Percentiles rank a stretch among this genome's conserved stretches.
Evolutionary conservation across 2,888 invertebrate species (phyloP).

Genomic region (Disparrhopalites patrizii): DNA sequence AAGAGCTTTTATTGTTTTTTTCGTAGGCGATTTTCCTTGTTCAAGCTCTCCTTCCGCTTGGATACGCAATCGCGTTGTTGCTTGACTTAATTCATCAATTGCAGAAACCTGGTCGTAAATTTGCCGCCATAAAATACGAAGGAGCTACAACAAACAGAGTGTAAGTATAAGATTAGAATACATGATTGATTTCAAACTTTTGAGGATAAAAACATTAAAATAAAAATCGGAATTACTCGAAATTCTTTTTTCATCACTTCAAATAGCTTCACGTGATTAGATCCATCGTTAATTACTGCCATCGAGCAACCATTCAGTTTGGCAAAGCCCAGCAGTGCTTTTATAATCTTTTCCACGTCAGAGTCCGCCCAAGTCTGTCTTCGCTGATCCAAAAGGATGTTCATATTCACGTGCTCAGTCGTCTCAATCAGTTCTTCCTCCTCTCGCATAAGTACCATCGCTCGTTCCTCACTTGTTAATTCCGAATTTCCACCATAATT

Average conservation of each 20-base stretch:
- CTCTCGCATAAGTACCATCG: constrained; percentile 39
- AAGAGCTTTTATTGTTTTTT: constrained; percentile 31
- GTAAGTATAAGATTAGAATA: constrained; percentile 9
- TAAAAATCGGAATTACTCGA: constrained; percentile 55
- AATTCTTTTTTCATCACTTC: constrained; percentile 65
- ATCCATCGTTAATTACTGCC: constrained; percentile 54
- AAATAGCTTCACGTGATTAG: constrained; percentile 57
- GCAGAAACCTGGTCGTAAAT: constrained; percentile 58
- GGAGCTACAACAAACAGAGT: constrained; percentile 43
- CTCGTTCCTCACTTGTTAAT: constrained; percentile 36
- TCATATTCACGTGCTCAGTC: constrained; percentile 50
- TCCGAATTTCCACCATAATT: constrained; percentile 34
- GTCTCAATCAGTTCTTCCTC: constrained; percentile 50
- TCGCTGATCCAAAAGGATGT: constrained; percentile 51
- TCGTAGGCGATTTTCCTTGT: neutral
- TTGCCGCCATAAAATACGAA: constrained; percentile 52
- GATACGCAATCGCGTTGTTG: constrained; percentile 42
- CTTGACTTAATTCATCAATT: constrained; percentile 63
- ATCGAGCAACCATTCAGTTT: constrained; percentile 51
- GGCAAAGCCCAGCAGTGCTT: constrained; percentile 53
- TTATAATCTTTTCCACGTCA: constrained; percentile 45
- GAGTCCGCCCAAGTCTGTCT: constrained; percentile 63
- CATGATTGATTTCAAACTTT: neutral
- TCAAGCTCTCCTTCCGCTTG: neutral
- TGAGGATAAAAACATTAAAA: too few relatives aligned